These are phyloP conservation scores for Nasua narica DNA, from an alignment of 2,797 vertebrate genomes.

Conservation along the genomic window DNA sequence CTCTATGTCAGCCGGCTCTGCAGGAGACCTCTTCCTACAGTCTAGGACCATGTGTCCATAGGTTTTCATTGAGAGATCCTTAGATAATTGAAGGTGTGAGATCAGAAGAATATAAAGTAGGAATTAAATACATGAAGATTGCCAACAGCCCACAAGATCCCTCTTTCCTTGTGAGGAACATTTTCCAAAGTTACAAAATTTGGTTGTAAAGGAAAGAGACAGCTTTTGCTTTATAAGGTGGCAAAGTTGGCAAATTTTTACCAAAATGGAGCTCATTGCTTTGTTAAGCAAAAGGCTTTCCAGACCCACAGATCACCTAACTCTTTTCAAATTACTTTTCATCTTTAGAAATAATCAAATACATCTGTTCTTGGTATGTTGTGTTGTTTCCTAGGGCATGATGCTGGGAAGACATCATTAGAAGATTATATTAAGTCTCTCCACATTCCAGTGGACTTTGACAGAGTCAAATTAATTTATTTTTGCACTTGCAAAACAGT, in stretches of 20 bases:
- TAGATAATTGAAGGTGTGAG: constrained; percentile 71
- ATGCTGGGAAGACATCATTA: neutral
- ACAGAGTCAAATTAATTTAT: constrained; percentile 1
- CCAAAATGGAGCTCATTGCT: neutral
- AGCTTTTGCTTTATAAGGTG: neutral
- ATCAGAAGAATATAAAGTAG: constrained; percentile 67
- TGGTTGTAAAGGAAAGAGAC: neutral
- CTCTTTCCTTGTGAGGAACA: constrained; percentile 15
- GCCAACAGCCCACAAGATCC: neutral
- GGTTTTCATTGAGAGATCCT: constrained; percentile 69
- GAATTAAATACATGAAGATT: constrained; percentile 70
- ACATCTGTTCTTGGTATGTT: neutral
- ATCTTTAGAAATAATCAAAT: neutral
- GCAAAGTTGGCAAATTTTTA: constrained; percentile 17
- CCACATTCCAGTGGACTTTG: neutral
- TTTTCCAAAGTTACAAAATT: constrained; percentile 10
- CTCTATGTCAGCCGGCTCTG: constrained; percentile 59
- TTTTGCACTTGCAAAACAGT: neutral
- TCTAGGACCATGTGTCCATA: constrained; percentile 70
- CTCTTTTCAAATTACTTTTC: neutral
- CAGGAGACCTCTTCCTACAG: constrained; percentile 63
- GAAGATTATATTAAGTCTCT: neutral
- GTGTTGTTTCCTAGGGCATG: neutral
- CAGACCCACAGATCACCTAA: neutral
- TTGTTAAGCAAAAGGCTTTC: neutral